Evolutionary conservation across 1,140 invertebrate species (phyloP).

Genomic region (Lasaia peninsularis): DNA sequence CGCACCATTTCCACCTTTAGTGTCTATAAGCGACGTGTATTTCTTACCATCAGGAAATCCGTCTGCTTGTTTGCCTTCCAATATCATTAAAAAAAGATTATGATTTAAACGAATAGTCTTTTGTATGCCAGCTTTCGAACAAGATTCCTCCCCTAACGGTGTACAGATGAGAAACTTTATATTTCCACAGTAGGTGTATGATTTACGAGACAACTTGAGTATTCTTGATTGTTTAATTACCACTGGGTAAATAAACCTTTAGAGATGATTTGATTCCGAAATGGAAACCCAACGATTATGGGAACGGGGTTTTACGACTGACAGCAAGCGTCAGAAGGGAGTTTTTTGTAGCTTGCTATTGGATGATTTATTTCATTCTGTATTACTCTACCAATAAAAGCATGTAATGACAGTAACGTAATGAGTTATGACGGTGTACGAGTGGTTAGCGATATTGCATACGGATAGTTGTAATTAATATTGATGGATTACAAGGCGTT

Average conservation of each 20-base stretch:
- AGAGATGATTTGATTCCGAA: constrained; percentile 26
- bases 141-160: neutral
- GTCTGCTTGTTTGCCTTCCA: too few relatives aligned
- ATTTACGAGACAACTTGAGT: constrained; percentile 41
- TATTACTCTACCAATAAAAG: constrained; percentile 12
- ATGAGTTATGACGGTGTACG: neutral
- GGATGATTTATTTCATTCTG: constrained; percentile 20
- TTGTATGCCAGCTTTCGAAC: too few relatives aligned
- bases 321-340: constrained; percentile 14
- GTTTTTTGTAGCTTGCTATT: constrained; percentile 19
- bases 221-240: constrained; percentile 39
- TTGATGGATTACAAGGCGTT: neutral
- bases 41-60: too few relatives aligned
- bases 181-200: constrained; percentile 20
- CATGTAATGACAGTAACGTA: neutral
- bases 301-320: constrained; percentile 27
- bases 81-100: too few relatives aligned
- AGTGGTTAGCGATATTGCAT: neutral
- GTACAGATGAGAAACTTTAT: constrained; percentile 7
- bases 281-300: constrained; percentile 28
- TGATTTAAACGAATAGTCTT: too few relatives aligned
- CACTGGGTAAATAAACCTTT: constrained; percentile 28
- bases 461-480: too few relatives aligned
- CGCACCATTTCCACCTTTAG: too few relatives aligned
- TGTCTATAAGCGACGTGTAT: too few relatives aligned